Base-by-base conservation (phyloP, 2,113 vertebrate species). In the Lipophrys pholis region DNA sequence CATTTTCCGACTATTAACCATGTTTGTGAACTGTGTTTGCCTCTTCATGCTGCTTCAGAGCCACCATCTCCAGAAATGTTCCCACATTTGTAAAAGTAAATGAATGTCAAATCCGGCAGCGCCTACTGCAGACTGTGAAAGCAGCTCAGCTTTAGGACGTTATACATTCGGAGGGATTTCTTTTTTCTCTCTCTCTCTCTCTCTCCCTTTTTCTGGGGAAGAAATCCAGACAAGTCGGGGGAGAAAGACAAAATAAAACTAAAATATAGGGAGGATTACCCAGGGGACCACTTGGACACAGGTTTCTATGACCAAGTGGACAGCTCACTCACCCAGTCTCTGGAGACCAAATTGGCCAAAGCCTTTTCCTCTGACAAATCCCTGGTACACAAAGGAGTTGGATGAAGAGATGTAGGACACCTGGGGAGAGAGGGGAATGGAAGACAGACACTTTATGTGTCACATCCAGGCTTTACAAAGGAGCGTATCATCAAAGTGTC, bases 331-430 rank as follows among this genome's bases (percentile, higher is more conserved):
- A 98, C 98, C 97, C 2, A 99, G 90, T 87, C 97, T 96, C 90
- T 99, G 98, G 65, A 99, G 96, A 88, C 97, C 97, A 64, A 99
- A 99, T 83, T 99, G 97, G 62, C 98, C 97, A 6, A 99, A 99
- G 86, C 96, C 97, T 92, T 97, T 98, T 85, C 97, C 97, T 76
- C 95, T 94, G 70, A 99, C 96, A 8, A 98, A 98, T 78, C 98
- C 98, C 87, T 99, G 98, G 92, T 99, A 99, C 71, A 99, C 95
- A 78, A 97, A 99, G 1, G 96, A 97, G 89, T 95, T 96, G 0
- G 95, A 96, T 0, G 97, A 95, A 6, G 96, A 92, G 82, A 99
- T 97, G 0, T 95, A 96, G 0, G 96, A 97, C 90, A 99, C 97
- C 98, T 99, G 85, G 57, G 54, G 71, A 85, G 79, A 73, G 71